phyloP scores from a whole-genome alignment of 2,113 vertebrate genomes.

The Halichoerus grypus region DNA sequence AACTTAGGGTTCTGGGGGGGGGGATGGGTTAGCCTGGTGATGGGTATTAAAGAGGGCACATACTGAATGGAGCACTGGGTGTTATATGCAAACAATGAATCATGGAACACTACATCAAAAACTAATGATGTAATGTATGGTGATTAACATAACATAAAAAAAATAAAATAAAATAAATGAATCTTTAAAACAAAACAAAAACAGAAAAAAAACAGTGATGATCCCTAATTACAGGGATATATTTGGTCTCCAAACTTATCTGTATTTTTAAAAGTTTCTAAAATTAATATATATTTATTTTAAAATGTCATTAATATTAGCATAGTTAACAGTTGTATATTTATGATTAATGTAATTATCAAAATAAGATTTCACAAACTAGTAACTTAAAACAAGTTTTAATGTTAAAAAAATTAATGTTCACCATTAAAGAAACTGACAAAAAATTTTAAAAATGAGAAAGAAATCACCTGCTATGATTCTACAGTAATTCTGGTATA shows the following conservation, averaged over 20 bases:
- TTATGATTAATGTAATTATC: neutral
- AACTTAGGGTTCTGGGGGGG: too few species aligned
- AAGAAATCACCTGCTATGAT: neutral
- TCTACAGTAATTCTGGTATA: neutral
- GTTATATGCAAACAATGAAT: too few species aligned
- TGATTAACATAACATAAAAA: too few species aligned
- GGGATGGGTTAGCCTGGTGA: too few species aligned
- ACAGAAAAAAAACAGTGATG: neutral
- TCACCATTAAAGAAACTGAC: neutral
- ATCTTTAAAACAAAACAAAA: neutral
- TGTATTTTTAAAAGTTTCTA: neutral
- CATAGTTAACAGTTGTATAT: neutral
- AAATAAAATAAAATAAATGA: neutral
- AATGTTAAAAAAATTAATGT: neutral
- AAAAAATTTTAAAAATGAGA: neutral
- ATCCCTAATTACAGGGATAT: neutral
- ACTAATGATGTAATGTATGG: too few species aligned
- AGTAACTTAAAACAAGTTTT: neutral
- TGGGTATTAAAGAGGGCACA: too few species aligned
- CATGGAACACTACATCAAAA: too few species aligned
- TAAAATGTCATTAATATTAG: neutral
- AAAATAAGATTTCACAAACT: neutral
- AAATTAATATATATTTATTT: conserved; percentile 1
- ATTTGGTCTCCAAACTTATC: neutral
- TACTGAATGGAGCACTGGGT: too few species aligned